phyloP scores from a whole-genome alignment of 2,113 vertebrate species.

The Nothoprocta perdicaria region DNA sequence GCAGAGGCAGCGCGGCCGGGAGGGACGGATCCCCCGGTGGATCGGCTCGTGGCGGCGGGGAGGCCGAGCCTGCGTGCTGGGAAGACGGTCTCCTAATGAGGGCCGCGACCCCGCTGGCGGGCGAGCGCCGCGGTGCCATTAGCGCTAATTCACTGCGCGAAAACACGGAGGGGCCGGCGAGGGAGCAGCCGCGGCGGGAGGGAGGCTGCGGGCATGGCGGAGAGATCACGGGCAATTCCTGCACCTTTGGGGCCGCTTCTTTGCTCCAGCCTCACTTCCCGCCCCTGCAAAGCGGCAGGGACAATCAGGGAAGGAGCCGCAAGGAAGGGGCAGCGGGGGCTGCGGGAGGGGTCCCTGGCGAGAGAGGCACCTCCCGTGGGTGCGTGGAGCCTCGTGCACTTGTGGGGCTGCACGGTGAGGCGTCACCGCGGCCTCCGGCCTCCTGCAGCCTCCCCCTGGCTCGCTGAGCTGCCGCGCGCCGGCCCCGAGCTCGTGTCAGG shows the following conservation, averaged over 20 bases:
- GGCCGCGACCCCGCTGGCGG: not conserved
- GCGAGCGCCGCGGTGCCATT: not conserved
- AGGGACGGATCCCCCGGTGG: not conserved
- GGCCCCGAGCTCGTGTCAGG: not conserved
- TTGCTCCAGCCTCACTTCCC: not conserved
- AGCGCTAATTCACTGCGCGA: not conserved
- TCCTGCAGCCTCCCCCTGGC: not conserved
- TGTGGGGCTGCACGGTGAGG: not conserved
- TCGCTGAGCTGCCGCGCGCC: no score
- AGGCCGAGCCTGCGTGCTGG: not conserved
- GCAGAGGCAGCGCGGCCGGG: not conserved
- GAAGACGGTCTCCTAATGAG: not conserved
- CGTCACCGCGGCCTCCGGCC: not conserved
- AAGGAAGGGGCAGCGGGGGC: not conserved
- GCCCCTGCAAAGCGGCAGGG: not conserved
- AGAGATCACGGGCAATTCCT: not conserved
- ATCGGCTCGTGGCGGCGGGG: not conserved
- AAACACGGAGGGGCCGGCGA: not conserved
- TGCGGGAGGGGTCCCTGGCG: not conserved
- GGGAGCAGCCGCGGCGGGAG: not conserved
- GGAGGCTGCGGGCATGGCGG: not conserved
- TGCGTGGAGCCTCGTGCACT: not conserved
- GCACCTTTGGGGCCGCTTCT: not conserved
- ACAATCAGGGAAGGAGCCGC: not conserved
- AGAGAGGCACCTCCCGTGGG: rapidly evolving